Evolutionary conservation across 1,140 invertebrate species (phyloP).

Genomic region (Zeugodacus cucurbitae): DNA sequence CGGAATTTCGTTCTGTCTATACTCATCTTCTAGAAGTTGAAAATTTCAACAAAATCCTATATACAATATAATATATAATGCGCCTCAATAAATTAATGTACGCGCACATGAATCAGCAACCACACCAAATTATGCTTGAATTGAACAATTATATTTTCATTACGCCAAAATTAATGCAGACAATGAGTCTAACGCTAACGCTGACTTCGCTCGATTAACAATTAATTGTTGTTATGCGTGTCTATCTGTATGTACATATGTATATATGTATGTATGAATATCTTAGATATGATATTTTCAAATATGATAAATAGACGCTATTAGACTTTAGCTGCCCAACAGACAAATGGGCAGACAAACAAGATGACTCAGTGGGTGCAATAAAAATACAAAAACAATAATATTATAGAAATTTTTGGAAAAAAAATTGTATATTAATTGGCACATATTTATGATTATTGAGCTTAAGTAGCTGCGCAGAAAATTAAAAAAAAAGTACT

Average conservation of each 20-base stretch:
- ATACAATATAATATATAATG: too few relatives aligned
- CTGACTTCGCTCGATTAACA: not conserved
- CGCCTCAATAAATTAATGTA: not conserved
- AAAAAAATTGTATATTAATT: not conserved
- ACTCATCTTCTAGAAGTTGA: too few relatives aligned
- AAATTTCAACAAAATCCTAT: too few relatives aligned
- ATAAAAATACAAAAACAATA: not conserved
- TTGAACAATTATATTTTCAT: not conserved
- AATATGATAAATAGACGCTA: too few relatives aligned
- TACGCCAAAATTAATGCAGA: not conserved
- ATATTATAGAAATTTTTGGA: not conserved
- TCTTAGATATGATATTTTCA: not conserved
- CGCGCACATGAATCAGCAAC: not conserved
- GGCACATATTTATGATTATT: slow-evolving; percentile 1
- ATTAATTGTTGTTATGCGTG: not conserved
- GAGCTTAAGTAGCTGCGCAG: not conserved
- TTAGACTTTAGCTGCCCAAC: not conserved
- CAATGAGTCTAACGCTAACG: not conserved
- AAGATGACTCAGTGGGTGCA: not conserved
- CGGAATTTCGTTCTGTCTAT: too few relatives aligned
- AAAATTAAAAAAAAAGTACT: not conserved
- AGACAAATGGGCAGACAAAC: slow-evolving; percentile 14
- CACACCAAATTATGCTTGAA: not conserved
- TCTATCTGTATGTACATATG: not conserved
- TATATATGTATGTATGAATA: not conserved